These are phyloP conservation scores for Mastigias papua DNA, from an alignment of 30 jellyfish, hydroid and myxozoan genomes.

Conservation along the genomic window DNA sequence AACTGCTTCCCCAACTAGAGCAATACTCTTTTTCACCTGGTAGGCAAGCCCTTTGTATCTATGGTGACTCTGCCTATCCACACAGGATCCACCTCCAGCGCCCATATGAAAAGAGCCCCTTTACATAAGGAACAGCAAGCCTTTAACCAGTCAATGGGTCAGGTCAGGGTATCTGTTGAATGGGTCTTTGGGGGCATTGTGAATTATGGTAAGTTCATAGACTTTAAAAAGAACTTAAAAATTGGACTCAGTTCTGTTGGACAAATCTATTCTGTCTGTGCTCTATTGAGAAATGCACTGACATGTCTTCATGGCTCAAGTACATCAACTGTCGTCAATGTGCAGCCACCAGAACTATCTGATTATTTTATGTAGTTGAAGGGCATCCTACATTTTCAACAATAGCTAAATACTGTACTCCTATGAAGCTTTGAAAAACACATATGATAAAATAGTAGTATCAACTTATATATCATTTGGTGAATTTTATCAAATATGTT, in stretches of 20 bases:
- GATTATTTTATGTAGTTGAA: constrained; percentile 14
- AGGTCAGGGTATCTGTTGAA: constrained; percentile 63
- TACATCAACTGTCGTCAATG: constrained; percentile 52
- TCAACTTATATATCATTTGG: not conserved
- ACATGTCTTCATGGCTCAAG: constrained; percentile 61
- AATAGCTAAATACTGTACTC: not conserved
- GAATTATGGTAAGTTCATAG: constrained; percentile 50
- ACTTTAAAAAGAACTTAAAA: constrained; percentile 72
- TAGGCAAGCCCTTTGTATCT: too few relatives aligned
- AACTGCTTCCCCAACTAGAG: too few relatives aligned
- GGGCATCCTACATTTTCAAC: not conserved
- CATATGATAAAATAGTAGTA: not conserved
- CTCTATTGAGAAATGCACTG: constrained; percentile 64
- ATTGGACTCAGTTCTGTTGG: constrained; percentile 68
- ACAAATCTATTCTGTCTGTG: constrained; percentile 32
- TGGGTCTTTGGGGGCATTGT: constrained; percentile 80
- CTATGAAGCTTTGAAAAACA: not conserved
- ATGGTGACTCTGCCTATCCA: constrained; percentile 72
- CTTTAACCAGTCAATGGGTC: constrained; percentile 6
- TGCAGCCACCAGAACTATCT: constrained; percentile 61
- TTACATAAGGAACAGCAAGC: constrained; percentile 36
- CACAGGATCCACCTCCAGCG: constrained; percentile 35
- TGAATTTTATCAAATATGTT: not conserved
- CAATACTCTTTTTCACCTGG: too few relatives aligned
- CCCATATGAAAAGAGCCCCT: constrained; percentile 11